Evolutionary conservation across 2,888 invertebrate species (phyloP).

Genomic region (Chrysolina haemoptera): DNA sequence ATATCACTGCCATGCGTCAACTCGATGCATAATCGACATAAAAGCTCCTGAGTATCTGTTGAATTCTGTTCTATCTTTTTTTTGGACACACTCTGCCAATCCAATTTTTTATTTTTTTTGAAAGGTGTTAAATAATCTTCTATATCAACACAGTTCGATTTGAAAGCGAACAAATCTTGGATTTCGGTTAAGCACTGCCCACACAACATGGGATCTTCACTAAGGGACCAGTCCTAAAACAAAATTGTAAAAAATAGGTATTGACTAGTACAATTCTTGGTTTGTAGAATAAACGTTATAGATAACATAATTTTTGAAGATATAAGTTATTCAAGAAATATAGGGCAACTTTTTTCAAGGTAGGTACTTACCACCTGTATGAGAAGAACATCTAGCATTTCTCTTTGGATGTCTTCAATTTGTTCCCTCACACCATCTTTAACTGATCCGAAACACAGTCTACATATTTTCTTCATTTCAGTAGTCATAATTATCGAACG

Average conservation of each 20-base stretch:
- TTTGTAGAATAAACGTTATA: no score
- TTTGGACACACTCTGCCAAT: not conserved
- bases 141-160: conserved; percentile 22
- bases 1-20: not conserved
- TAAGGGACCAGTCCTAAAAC: conserved; percentile 19
- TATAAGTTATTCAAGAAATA: no score
- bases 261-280: no score
- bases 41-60: not conserved
- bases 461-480: conserved; percentile 3
- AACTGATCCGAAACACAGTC: not conserved
- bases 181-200: conserved; percentile 1
- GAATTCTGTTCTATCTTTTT: not conserved
- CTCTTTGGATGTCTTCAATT: not conserved
- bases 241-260: not conserved
- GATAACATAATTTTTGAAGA: no score
- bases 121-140: conserved; percentile 25
- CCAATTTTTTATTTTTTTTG: not conserved
- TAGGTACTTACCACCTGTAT: conserved; percentile 1
- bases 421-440: conserved; percentile 1
- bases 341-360: no score
- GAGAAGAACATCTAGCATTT: conserved; percentile 4
- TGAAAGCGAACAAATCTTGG: conserved; percentile 20
- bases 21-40: conserved; percentile 27
- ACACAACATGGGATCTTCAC: conserved; percentile 16
- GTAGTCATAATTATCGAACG: conserved; percentile 6